Conservation (phyloP, 2,888 invertebrate species). For the Hirtodrosophila histrioides region DNA sequence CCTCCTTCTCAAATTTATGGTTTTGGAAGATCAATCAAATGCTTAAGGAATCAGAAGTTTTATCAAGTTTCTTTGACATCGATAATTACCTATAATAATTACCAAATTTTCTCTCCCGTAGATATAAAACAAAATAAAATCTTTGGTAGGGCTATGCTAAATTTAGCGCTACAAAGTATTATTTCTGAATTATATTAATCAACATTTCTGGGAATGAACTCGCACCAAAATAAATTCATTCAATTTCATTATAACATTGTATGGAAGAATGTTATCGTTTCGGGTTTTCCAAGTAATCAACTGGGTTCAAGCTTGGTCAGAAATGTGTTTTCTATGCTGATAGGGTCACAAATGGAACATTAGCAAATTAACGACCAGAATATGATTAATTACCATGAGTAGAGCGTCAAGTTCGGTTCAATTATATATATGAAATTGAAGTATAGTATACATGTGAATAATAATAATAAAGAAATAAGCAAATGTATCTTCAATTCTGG, state of each 20-base stretch:
- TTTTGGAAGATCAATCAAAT: too few relatives aligned
- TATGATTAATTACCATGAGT: slow-evolving; percentile 36
- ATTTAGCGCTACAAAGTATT: too few relatives aligned
- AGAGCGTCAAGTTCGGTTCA: slow-evolving; percentile 19
- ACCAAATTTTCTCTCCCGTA: too few relatives aligned
- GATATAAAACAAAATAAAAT: too few relatives aligned
- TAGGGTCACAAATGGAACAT: slow-evolving; percentile 14
- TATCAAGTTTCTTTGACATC: too few relatives aligned
- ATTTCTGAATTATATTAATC: too few relatives aligned
- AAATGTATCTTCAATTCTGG: slow-evolving; percentile 30
- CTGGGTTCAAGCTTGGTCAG: slow-evolving; percentile 11
- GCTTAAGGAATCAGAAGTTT: too few relatives aligned
- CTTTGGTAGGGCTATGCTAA: too few relatives aligned
- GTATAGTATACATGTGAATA: slow-evolving; percentile 3
- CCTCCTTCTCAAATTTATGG: too few relatives aligned
- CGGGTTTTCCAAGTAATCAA: slow-evolving; percentile 4
- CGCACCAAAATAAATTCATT: background rate
- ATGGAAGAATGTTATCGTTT: background rate
- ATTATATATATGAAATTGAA: slow-evolving; percentile 16
- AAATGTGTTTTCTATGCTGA: background rate
- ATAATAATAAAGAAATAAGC: background rate
- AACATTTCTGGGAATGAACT: background rate
- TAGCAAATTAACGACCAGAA: slow-evolving; percentile 32
- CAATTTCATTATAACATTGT: slow-evolving; percentile 2
- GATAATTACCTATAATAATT: too few relatives aligned